A percentile compares a stretch with the other conserved stretches of the same genome.
Conservation (phyloP, 2,113 vertebrate species). For the Larimichthys polyactis region DNA sequence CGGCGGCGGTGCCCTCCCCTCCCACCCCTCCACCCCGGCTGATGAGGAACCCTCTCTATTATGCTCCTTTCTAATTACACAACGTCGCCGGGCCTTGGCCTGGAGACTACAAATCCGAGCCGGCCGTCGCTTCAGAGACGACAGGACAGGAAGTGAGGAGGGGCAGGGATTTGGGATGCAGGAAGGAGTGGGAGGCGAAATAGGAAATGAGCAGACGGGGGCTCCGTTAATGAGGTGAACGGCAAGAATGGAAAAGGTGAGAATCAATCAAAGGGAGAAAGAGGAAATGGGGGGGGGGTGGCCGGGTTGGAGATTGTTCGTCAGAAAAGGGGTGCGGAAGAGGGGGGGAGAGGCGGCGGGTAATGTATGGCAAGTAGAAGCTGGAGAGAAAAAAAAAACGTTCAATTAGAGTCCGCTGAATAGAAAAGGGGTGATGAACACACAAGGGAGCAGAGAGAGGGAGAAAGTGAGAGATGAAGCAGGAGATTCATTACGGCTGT, state of each 20-base stretch:
- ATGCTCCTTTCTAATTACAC: conserved; percentile 77
- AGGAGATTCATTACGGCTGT: conserved; percentile 66
- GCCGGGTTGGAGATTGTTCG: conserved; percentile 66
- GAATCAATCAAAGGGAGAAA: conserved; percentile 80
- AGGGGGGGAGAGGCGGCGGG: background rate
- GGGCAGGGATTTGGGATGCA: conserved; percentile 8
- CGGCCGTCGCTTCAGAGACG: conserved; percentile 50
- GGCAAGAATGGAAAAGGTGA: conserved; percentile 83
- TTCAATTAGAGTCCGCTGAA: conserved; percentile 71
- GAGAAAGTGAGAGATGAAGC: conserved; percentile 44
- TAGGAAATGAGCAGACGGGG: conserved; percentile 68
- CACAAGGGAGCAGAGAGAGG: conserved; percentile 14
- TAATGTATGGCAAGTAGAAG: conserved; percentile 73
- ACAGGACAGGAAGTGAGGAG: conserved; percentile 64
- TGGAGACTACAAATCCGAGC: conserved; percentile 46
- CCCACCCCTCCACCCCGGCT: conserved; percentile 22
- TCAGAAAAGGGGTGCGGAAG: conserved; percentile 27
- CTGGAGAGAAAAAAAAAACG: conserved; percentile 31
- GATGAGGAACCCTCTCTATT: conserved; percentile 76
- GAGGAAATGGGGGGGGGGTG: conserved; percentile 53
- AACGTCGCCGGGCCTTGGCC: conserved; percentile 30
- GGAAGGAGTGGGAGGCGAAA: conserved; percentile 48
- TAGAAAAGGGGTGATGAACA: conserved; percentile 53
- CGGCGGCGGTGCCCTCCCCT: background rate
- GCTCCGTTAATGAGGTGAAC: conserved; percentile 82